These are phyloP conservation scores for Charaxes varanes DNA, from an alignment of 1,140 invertebrate species.

Conservation along the genomic window DNA sequence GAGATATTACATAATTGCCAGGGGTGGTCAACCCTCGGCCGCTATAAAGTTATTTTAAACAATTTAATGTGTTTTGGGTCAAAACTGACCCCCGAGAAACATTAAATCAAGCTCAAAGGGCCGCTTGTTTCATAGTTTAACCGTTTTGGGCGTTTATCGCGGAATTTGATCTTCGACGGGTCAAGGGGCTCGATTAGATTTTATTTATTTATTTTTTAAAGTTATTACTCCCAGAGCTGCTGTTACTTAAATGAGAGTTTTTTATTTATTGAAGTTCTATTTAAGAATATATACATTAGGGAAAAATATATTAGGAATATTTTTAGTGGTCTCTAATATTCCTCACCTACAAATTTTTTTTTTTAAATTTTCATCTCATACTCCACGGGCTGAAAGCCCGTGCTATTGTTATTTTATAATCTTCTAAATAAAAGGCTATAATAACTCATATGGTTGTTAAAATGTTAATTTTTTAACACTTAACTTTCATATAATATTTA, in stretches of 20 bases:
- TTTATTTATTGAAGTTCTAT: too few relatives aligned
- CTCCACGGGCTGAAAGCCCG: too few relatives aligned
- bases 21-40: conserved; percentile 48
- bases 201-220: conserved; percentile 58
- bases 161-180: conserved; percentile 44
- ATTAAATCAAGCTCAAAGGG: conserved; percentile 53
- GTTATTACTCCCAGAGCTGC: conserved; percentile 57
- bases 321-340: too few relatives aligned
- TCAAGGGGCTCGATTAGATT: conserved; percentile 39
- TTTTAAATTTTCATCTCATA: too few relatives aligned
- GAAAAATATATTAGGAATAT: too few relatives aligned
- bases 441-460: too few relatives aligned
- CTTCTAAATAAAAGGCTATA: too few relatives aligned
- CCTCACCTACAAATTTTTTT: too few relatives aligned
- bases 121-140: conserved; percentile 47
- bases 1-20: conserved; percentile 30
- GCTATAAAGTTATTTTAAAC: conserved; percentile 64
- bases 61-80: conserved; percentile 45
- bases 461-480: too few relatives aligned
- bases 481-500: too few relatives aligned
- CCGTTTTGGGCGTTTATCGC: conserved; percentile 44
- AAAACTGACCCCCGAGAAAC: conserved; percentile 46
- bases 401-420: too few relatives aligned
- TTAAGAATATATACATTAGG: too few relatives aligned
- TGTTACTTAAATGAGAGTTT: conserved; percentile 23